Evolutionary conservation across 2,113 vertebrate genomes (phyloP).

Genomic region (Podilymbus podiceps): DNA sequence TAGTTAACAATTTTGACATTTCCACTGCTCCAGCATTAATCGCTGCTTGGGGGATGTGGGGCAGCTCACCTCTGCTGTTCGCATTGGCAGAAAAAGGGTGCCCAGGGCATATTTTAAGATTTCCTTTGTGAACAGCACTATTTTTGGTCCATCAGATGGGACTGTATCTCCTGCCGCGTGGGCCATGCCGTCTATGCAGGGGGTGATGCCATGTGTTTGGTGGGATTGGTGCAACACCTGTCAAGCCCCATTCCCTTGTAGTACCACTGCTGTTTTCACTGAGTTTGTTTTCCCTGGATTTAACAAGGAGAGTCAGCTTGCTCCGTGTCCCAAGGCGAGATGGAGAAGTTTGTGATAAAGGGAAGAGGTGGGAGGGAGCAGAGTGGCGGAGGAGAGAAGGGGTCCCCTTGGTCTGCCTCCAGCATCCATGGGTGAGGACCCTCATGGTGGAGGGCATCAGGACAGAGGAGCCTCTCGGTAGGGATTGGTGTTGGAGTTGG

Average conservation of each 20-base stretch:
- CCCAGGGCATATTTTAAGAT: neutral
- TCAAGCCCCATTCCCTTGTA: accelerated
- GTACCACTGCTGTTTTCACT: neutral
- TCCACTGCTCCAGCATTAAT: neutral
- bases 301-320: neutral
- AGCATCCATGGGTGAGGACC: accelerated
- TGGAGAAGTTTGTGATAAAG: neutral
- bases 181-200: neutral
- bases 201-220: accelerated
- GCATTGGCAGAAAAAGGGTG: neutral
- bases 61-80: neutral
- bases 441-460: neutral
- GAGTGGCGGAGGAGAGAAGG: neutral
- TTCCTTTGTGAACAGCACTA: neutral
- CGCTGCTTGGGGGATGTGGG: accelerated
- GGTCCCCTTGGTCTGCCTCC: neutral
- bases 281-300: neutral
- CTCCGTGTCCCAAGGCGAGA: accelerated
- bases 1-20: neutral
- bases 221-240: accelerated
- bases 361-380: neutral
- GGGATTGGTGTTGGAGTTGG: accelerated
- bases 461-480: neutral
- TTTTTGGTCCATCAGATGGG: neutral
- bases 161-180: accelerated